Evolutionary conservation across 2,113 vertebrate genomes (phyloP).

Genomic region (Campylomormyrus tamandua): DNA sequence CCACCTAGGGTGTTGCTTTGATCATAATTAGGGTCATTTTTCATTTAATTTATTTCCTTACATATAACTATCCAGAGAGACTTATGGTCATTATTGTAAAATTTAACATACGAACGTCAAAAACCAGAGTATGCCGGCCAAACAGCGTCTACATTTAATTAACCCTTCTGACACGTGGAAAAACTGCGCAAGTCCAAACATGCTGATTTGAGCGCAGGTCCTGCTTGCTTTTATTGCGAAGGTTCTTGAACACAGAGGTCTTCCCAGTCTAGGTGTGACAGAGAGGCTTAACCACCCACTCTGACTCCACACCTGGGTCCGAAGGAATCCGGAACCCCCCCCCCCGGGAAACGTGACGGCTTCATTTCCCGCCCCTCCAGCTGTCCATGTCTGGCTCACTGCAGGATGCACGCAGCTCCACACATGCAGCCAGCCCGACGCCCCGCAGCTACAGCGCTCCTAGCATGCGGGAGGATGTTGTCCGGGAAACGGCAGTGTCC

Average conservation of each 20-base stretch:
- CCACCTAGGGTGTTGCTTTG: background rate
- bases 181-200: background rate
- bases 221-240: background rate
- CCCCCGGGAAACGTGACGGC: background rate
- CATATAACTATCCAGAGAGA: background rate
- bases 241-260: background rate
- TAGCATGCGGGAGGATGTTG: background rate
- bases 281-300: background rate
- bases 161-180: background rate
- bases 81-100: background rate
- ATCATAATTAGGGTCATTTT: background rate
- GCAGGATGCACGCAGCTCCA: background rate
- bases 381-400: background rate
- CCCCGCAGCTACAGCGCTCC: background rate
- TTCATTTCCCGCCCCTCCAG: constrained; percentile 7
- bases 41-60: background rate
- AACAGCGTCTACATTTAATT: background rate
- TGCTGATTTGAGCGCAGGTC: background rate
- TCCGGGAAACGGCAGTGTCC: background rate
- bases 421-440: background rate
- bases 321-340: background rate
- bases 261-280: background rate
- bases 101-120: background rate
- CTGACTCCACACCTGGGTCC: background rate
- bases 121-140: background rate